Conservation (phyloP, 2,113 vertebrate genomes). For the Lycaon pictus region DNA sequence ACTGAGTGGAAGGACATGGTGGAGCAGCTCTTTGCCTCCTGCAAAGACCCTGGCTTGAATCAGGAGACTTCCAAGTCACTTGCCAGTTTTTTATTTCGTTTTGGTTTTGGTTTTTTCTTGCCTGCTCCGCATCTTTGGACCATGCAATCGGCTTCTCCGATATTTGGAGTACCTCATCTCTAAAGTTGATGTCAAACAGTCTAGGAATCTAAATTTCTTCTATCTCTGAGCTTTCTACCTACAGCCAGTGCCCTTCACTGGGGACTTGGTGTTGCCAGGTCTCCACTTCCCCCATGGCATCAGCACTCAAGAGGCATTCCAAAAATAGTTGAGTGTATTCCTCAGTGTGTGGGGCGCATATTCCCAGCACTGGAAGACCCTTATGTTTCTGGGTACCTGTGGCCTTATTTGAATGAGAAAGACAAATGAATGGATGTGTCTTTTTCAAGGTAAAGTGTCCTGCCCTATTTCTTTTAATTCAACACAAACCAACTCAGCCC, state of each 20-base stretch:
- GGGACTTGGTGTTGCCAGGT: fast-evolving
- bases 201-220: not conserved
- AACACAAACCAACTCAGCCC: not conserved
- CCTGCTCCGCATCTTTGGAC: not conserved
- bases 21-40: fast-evolving
- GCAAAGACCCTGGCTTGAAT: not conserved
- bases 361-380: not conserved
- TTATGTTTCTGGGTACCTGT: not conserved
- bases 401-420: not conserved
- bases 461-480: not conserved
- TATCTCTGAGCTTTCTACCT: not conserved
- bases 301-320: fast-evolving
- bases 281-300: no score
- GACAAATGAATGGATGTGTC: not conserved
- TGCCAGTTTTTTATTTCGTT: no score
- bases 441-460: no score
- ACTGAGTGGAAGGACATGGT: not conserved
- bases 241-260: fast-evolving
- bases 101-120: not conserved
- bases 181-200: fast-evolving
- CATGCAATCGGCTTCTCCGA: not conserved
- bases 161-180: not conserved
- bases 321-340: no score
- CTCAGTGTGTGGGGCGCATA: fast-evolving
- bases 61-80: fast-evolving